Base-by-base conservation (phyloP, 1,140 invertebrate species). In the Oncopeltus fasciatus region DNA sequence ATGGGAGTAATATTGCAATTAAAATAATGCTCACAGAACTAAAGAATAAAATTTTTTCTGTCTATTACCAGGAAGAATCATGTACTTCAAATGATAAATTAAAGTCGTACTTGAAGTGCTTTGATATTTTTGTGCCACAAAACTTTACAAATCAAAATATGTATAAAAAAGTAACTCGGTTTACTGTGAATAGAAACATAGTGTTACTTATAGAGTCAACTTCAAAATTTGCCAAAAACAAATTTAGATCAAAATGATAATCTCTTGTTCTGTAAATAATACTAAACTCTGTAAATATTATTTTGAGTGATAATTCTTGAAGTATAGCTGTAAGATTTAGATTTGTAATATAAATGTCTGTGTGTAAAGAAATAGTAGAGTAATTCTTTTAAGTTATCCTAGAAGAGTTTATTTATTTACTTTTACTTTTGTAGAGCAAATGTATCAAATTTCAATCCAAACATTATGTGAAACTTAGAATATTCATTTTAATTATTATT, bases 171-270 rank as follows among this genome's bases (percentile, higher is more conserved):
- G 38, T 67, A 1, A 53, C 65, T 24, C 62, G 66, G 51, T 62
- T 67, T 31, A 53, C 64, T 26, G 20, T 63, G 9, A 61, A 63
- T 38, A 38, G 33, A 18, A 67, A 65, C 46, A 61, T 53, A 0
- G 58, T 67, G 12, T 60, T 67, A 16, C 57, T 67, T 4, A 59
- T 67, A 16, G 66, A 67, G 44, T n/a, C 56, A 1, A 43, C 62
- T 28, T 66, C 65, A 4, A 63, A 63, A 14, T 65, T 67, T 66
- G 67, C 68, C 11, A 66, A 65, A 59, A 58, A 63, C 21, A 63
- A 59, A 53, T 38, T 53, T 53, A 53, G 24, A 26, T 8, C 24
- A 53, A 24, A 24, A 26, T 53, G 9, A 14, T 38, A 8, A 8
- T 38, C 31, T n/a, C n/a, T n/a, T n/a, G n/a, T n/a, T n/a, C n/a